These are phyloP conservation scores for Nothobranchius furzeri DNA, from an alignment of 2,113 vertebrate genomes.

Conservation along the genomic window DNA sequence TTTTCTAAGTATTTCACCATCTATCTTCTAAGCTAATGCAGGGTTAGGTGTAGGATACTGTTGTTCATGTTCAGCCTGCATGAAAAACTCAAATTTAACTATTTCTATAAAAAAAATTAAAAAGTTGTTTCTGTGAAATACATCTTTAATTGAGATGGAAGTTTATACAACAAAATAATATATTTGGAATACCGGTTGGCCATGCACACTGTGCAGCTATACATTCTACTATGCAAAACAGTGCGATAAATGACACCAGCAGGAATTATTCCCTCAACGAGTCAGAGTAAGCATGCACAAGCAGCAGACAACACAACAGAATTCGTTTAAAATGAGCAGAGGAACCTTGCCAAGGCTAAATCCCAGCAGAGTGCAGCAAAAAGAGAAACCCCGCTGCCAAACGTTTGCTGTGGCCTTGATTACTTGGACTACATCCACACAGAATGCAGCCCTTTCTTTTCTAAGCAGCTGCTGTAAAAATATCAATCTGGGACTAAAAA, in stretches of 20 bases:
- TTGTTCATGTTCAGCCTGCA: too few relatives aligned
- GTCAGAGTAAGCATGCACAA: slow-evolving; percentile 48
- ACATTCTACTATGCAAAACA: slow-evolving; percentile 20
- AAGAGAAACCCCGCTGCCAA: slow-evolving; percentile 55
- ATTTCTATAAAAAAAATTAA: too few relatives aligned
- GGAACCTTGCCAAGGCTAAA: slow-evolving; percentile 41
- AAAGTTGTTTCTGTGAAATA: too few relatives aligned
- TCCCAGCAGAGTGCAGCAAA: slow-evolving; percentile 48
- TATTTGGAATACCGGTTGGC: too few relatives aligned
- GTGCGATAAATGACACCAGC: slow-evolving; percentile 35
- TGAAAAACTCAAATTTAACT: too few relatives aligned
- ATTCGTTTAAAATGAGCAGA: slow-evolving; percentile 36
- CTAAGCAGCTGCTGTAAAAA: slow-evolving; percentile 47
- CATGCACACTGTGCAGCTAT: slow-evolving; percentile 1
- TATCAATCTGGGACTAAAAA: slow-evolving; percentile 14
- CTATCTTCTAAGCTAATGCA: too few relatives aligned
- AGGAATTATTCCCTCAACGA: slow-evolving; percentile 41
- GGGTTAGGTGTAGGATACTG: too few relatives aligned
- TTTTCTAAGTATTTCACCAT: too few relatives aligned
- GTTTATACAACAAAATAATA: too few relatives aligned
- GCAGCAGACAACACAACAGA: slow-evolving; percentile 41
- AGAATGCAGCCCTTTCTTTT: slow-evolving; percentile 23
- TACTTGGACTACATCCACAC: slow-evolving; percentile 42
- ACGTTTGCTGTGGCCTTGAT: slow-evolving; percentile 58
- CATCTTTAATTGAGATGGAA: too few relatives aligned